Conservation (phyloP, 2,113 vertebrate species). For the Gambusia affinis region DNA sequence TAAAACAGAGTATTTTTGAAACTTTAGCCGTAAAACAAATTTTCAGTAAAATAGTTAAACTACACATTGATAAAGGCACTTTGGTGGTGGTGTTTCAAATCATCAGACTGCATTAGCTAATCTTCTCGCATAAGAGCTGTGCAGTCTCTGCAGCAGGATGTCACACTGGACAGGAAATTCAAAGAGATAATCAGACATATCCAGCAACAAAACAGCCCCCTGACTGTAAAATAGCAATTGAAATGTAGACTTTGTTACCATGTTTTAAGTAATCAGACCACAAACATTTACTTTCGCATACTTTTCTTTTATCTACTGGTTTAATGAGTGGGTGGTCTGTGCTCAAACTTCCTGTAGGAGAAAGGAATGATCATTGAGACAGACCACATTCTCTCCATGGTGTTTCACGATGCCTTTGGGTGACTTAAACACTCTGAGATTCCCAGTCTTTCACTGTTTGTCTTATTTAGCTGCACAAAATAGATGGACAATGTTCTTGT, state of each 20-base stretch:
- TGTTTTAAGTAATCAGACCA: neutral
- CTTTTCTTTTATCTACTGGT: too few species aligned
- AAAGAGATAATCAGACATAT: constrained; percentile 17
- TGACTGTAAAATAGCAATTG: neutral
- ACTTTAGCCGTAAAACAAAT: neutral
- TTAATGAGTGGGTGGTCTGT: too few species aligned
- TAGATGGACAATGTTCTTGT: neutral
- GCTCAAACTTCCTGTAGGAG: neutral
- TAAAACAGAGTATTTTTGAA: neutral
- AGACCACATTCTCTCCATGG: neutral
- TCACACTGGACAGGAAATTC: constrained; percentile 36
- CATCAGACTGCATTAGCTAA: neutral
- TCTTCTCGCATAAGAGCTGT: constrained; percentile 6
- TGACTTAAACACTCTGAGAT: neutral
- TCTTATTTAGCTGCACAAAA: neutral
- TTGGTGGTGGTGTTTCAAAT: neutral
- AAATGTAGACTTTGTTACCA: neutral
- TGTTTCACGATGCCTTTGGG: neutral
- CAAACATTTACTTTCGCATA: neutral
- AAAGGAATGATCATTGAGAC: neutral
- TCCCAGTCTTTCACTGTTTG: neutral
- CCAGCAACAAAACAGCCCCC: neutral
- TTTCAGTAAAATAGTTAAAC: neutral
- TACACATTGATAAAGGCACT: too few species aligned
- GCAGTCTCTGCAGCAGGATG: constrained; percentile 18